A percentile compares a stretch with the other conserved stretches of the same genome.
These are phyloP conservation scores for Mastigias papua DNA, from an alignment of 30 jellyfish, hydroid and myxozoan genomes.

Conservation along the genomic window DNA sequence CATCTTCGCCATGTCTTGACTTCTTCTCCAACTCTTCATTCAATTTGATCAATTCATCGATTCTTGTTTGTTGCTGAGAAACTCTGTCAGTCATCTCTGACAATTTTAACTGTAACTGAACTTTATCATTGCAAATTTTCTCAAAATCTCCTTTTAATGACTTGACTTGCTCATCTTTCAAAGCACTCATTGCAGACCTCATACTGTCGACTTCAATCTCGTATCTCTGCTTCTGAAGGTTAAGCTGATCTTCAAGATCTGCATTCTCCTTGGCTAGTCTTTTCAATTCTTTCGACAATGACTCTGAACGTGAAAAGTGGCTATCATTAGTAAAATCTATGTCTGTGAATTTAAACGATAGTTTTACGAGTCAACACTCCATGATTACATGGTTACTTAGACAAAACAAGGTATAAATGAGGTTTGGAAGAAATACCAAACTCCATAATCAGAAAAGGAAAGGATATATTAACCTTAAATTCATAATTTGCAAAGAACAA, in stretches of 20 bases:
- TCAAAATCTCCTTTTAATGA: conserved; percentile 79
- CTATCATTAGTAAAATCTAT: too few relatives aligned
- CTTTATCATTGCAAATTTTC: conserved; percentile 65
- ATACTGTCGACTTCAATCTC: conserved; percentile 76
- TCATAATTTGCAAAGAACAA: too few relatives aligned
- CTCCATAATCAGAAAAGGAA: too few relatives aligned
- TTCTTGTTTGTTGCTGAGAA: conserved; percentile 39
- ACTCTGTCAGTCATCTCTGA: conserved; percentile 46
- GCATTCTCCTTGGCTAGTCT: conserved; percentile 55
- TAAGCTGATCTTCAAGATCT: conserved; percentile 68
- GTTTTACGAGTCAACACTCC: too few relatives aligned
- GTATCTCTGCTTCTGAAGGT: conserved; percentile 73
- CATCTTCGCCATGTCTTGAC: conserved; percentile 37
- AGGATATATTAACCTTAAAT: too few relatives aligned
- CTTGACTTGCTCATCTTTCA: conserved; percentile 82
- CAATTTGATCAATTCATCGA: conserved; percentile 30
- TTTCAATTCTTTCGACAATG: conserved; percentile 58
- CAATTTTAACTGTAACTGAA: conserved; percentile 69
- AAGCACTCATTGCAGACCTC: conserved; percentile 51
- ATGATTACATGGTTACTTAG: too few relatives aligned
- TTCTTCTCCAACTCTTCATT: conserved; percentile 36
- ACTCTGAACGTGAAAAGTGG: too few relatives aligned
- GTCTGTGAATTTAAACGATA: too few relatives aligned
- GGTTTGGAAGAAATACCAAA: too few relatives aligned
- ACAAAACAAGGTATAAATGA: too few relatives aligned